These are phyloP conservation scores for Alcedo quadribrachys DNA, from an alignment of 2,797 vertebrate species.

Conservation along the genomic window DNA sequence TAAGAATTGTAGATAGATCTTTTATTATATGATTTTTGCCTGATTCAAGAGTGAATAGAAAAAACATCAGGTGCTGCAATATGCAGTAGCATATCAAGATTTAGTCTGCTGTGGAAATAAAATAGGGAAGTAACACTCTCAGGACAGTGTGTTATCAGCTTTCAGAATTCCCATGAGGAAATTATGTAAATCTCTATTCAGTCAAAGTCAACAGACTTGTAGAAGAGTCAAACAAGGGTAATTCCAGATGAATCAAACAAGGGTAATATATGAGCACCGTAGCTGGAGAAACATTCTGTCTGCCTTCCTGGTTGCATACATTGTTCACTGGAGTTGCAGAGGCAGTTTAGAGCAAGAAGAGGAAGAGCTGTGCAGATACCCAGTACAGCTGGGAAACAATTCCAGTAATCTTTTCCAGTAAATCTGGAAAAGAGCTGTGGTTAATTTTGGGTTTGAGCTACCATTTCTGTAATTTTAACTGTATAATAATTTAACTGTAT, in stretches of 20 bases:
- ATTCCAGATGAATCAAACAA: constrained; percentile 23
- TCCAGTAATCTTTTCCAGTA: neutral
- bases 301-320: neutral
- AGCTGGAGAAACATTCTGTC: neutral
- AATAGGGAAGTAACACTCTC: constrained; percentile 13
- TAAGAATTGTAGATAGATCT: neutral
- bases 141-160: neutral
- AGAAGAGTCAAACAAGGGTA: constrained; percentile 42
- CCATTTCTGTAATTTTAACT: neutral
- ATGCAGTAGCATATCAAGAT: neutral
- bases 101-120: constrained; percentile 36
- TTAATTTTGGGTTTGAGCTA: neutral
- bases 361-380: neutral
- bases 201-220: constrained; percentile 45
- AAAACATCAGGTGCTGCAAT: neutral
- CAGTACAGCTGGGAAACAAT: neutral
- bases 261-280: neutral
- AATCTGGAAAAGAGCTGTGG: neutral
- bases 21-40: neutral
- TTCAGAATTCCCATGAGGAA: constrained; percentile 19
- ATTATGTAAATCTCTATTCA: constrained; percentile 51
- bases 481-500: no score
- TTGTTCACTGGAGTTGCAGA: neutral
- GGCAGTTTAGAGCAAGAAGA: neutral
- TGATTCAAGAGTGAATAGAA: neutral